phyloP scores from a whole-genome alignment of 2,113 vertebrate genomes.

The Labrus mixtus region DNA sequence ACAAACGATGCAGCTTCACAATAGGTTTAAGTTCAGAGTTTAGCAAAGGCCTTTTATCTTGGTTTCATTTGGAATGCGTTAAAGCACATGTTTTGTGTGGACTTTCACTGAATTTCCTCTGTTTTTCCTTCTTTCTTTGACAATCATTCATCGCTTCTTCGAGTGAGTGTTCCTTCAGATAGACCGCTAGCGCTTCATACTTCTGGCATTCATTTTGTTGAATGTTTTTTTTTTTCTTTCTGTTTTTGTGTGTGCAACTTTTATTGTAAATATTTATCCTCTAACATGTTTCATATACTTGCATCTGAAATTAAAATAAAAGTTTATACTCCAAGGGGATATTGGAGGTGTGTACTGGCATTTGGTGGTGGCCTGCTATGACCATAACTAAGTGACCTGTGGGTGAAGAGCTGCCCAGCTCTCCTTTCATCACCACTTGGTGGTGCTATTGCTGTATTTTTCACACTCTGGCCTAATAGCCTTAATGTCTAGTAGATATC shows the following conservation, averaged over 20 bases:
- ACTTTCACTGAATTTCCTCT: constrained; percentile 31
- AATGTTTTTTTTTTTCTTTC: constrained; percentile 77
- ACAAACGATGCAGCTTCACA: constrained; percentile 30
- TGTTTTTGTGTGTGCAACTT: constrained; percentile 77
- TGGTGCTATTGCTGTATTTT: constrained; percentile 34
- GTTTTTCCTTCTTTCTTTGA: constrained; percentile 67
- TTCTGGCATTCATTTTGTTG: constrained; percentile 56
- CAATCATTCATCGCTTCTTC: constrained; percentile 73
- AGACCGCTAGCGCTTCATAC: constrained; percentile 50
- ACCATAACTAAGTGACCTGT: neutral
- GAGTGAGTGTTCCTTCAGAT: constrained; percentile 53
- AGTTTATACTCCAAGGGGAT: constrained; percentile 77
- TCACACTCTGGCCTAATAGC: neutral
- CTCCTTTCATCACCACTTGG: constrained; percentile 37
- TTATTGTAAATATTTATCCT: constrained; percentile 85
- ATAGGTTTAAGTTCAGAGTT: constrained; percentile 22
- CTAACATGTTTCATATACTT: constrained; percentile 86
- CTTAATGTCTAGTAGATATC: neutral
- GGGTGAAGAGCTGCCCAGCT: neutral
- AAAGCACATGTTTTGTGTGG: constrained; percentile 45
- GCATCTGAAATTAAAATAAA: constrained; percentile 83
- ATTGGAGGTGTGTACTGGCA: constrained; percentile 40
- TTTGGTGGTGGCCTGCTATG: constrained; percentile 21
- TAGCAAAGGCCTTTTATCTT: neutral
- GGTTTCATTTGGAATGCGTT: constrained; percentile 37